Conservation (phyloP, 2,797 vertebrate genomes). For the Melanotaenia parkinsoni region DNA sequence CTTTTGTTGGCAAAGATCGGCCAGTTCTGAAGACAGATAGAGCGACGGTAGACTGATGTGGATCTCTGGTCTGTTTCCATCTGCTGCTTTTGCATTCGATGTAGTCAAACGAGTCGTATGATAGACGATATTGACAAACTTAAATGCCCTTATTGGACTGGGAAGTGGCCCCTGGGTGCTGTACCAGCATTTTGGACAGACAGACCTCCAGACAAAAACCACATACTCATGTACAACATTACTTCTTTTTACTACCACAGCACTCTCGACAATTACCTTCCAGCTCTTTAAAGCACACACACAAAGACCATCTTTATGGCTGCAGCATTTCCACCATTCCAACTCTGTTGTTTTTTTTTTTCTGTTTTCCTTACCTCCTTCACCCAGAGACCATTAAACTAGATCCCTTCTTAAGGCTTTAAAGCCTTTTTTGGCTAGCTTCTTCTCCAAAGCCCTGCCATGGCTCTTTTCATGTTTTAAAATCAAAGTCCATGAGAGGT, state of each 20-base stretch:
- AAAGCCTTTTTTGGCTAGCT: slow-evolving; percentile 70
- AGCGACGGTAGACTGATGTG: neutral
- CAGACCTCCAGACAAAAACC: slow-evolving; percentile 53
- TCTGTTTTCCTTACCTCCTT: slow-evolving; percentile 62
- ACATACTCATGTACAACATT: slow-evolving; percentile 61
- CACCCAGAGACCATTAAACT: slow-evolving; percentile 75
- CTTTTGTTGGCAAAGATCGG: slow-evolving; percentile 13
- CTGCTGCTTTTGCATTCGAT: slow-evolving; percentile 30
- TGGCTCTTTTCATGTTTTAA: slow-evolving; percentile 74
- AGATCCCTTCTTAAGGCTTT: slow-evolving; percentile 73
- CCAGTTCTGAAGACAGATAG: slow-evolving; percentile 11
- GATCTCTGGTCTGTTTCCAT: slow-evolving; percentile 18
- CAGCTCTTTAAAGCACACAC: slow-evolving; percentile 56
- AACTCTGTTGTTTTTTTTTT: slow-evolving; percentile 34
- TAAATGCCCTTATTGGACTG: slow-evolving; percentile 64
- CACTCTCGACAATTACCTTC: slow-evolving; percentile 69
- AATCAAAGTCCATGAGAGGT: slow-evolving; percentile 72
- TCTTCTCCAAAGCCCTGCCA: slow-evolving; percentile 67
- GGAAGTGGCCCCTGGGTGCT: slow-evolving; percentile 62
- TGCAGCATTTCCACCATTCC: slow-evolving; percentile 66
- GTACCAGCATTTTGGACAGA: slow-evolving; percentile 57
- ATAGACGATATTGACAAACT: slow-evolving; percentile 67
- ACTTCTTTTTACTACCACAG: slow-evolving; percentile 59
- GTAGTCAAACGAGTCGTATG: slow-evolving; percentile 55
- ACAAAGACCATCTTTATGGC: slow-evolving; percentile 67